A percentile compares a stretch with the other conserved stretches of the same genome.
phyloP scores from a whole-genome alignment of 2,888 invertebrate genomes.

The Trissolcus japonicus region DNA sequence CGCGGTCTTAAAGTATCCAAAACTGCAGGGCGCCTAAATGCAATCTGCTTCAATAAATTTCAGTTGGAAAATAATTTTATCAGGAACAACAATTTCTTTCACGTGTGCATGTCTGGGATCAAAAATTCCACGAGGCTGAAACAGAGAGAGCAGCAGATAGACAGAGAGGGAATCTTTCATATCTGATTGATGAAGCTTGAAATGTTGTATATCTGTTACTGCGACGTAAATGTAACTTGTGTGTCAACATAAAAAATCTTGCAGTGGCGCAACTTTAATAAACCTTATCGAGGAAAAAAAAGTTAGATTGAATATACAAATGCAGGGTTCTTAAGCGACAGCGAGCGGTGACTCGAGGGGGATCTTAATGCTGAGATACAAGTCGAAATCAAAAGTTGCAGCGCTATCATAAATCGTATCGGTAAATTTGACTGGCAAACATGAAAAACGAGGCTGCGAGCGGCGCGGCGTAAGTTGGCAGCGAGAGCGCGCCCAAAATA shows the following conservation, averaged over 20 bases:
- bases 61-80: constrained; percentile 14
- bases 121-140: neutral
- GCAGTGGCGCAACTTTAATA: constrained; percentile 30
- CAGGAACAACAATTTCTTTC: neutral
- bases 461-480: constrained; percentile 52
- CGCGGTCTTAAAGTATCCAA: constrained; percentile 64
- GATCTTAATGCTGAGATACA: constrained; percentile 15
- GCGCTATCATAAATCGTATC: constrained; percentile 49
- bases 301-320: constrained; percentile 27
- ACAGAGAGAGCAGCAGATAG: neutral
- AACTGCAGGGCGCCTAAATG: constrained; percentile 66
- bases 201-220: neutral
- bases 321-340: constrained; percentile 25
- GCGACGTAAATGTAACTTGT: constrained; percentile 17
- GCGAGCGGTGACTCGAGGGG: constrained; percentile 24
- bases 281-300: constrained; percentile 15
- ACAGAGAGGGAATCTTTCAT: no score
- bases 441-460: constrained; percentile 23
- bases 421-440: constrained; percentile 45
- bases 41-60: constrained; percentile 68
- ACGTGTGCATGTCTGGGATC: neutral
- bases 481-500: constrained; percentile 59
- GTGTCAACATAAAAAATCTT: constrained; percentile 19
- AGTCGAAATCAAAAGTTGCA: constrained; percentile 43
- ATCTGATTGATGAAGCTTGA: no score